These are phyloP conservation scores for Caenorhabditis virilis DNA, from an alignment of 2,888 invertebrate species.

Conservation along the genomic window DNA sequence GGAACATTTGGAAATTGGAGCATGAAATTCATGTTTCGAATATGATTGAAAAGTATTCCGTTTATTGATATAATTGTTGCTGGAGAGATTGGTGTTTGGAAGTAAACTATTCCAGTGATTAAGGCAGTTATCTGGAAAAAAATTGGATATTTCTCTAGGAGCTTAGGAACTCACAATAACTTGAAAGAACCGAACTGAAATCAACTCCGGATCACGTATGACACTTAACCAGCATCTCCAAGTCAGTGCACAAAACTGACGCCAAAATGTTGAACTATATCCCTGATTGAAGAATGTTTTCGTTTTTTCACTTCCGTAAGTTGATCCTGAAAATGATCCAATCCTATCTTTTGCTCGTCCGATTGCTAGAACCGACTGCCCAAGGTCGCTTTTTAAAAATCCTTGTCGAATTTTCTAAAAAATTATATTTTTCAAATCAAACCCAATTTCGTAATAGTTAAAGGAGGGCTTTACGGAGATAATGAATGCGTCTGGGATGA, in stretches of 20 bases:
- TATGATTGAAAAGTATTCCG: slow-evolving; percentile 86
- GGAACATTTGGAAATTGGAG: slow-evolving; percentile 58
- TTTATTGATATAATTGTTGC: slow-evolving; percentile 83
- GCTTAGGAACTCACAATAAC: slow-evolving; percentile 78
- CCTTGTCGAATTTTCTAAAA: slow-evolving; percentile 58
- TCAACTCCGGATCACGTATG: slow-evolving; percentile 75
- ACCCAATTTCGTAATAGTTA: no score
- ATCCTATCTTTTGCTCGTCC: slow-evolving; percentile 32
- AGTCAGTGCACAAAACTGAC: slow-evolving; percentile 43
- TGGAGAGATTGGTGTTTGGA: slow-evolving; percentile 73
- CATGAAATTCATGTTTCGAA: slow-evolving; percentile 91
- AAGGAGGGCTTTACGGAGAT: no score
- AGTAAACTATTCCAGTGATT: slow-evolving; percentile 79
- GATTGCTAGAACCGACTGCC: slow-evolving; percentile 42
- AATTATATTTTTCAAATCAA: no score
- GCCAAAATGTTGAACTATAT: slow-evolving; percentile 40
- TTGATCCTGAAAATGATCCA: slow-evolving; percentile 1
- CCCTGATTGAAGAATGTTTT: slow-evolving; percentile 50
- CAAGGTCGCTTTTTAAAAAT: slow-evolving; percentile 44
- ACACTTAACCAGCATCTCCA: slow-evolving; percentile 78
- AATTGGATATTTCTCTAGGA: neutral
- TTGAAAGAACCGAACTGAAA: slow-evolving; percentile 86
- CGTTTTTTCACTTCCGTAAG: slow-evolving; percentile 33
- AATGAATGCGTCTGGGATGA: no score
- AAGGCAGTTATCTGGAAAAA: slow-evolving; percentile 70